Evolutionary conservation across 2,113 vertebrate species (phyloP).

Genomic region (Rhagologus leucostigma): DNA sequence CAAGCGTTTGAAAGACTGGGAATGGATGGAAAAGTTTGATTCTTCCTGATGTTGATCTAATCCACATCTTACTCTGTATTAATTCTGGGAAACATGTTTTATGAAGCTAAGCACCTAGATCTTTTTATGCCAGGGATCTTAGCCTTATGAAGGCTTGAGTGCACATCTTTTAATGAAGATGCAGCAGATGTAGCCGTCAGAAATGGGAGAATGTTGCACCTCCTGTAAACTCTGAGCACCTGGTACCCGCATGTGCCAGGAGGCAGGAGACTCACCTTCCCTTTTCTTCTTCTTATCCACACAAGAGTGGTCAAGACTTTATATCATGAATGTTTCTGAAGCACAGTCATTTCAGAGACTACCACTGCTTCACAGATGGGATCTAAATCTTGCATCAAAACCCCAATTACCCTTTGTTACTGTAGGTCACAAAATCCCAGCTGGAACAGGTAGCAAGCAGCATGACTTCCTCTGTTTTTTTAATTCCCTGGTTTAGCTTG

Average conservation of each 20-base stretch:
- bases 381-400: background rate
- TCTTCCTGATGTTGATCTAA: background rate
- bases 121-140: background rate
- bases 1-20: background rate
- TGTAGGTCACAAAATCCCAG: background rate
- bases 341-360: background rate
- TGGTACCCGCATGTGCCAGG: background rate
- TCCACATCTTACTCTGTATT: background rate
- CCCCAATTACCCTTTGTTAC: background rate
- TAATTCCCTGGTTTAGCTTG: background rate
- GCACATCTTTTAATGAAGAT: background rate
- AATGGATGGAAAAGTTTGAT: background rate
- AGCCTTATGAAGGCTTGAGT: background rate
- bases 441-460: conserved; percentile 15
- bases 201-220: background rate
- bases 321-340: background rate
- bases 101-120: background rate
- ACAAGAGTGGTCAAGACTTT: background rate
- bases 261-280: background rate
- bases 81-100: background rate
- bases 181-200: background rate
- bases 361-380: background rate
- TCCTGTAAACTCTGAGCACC: background rate
- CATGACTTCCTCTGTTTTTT: background rate
- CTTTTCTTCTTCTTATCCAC: background rate